Base-by-base conservation (phyloP, 2,888 invertebrate species). In the Lepidonotus clava region DNA sequence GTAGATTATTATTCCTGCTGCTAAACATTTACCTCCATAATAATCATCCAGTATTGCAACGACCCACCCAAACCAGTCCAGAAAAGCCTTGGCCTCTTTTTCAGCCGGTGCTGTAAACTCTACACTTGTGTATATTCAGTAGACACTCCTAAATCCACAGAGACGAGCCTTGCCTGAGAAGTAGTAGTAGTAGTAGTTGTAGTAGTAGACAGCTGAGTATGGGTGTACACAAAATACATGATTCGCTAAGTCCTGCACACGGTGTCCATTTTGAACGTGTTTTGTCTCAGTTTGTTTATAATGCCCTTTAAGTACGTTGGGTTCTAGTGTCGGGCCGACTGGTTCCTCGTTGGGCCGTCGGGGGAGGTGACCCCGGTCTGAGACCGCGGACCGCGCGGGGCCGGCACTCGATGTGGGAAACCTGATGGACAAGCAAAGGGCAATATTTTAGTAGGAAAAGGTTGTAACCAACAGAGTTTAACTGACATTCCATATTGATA, bases 381-480 rank as follows among this genome's bases (percentile, higher is more conserved):
- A 8, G 28, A 32, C 8, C 80, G 80, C 21, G 80, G 80, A 32
- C 80, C 80, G 18, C 51, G 80, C 8, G 80, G 80, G 5, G 46
- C 28, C 28, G 80, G 80, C 5, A 80, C 80, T 46, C 80, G 80
- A 46, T 80, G 80, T 80, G 80, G 80, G 41, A 80, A 80, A 80
- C 80, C 80, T 80, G 41, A 51, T n/a, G 1, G 14, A 46, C n/a
- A 46, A 6, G 28, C 11, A 14, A 51, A 51, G 51, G 21, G 21
- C 11, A 14, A 51, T 51, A 11, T 14, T 11, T 51, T 51, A 14
- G 51, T 11, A 14, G 11, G 14, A 51, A 51, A 21, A 14, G 51
- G 51, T 21, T 14, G 14, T 51, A 14, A 21, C 51, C 51, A 51
- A 51, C 21, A 14, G 51, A 51, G 51, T 51, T 14, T 51, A 21